Evolutionary conservation across 2,888 invertebrate species (phyloP).

Genomic region (Gasteruption jaculator): DNA sequence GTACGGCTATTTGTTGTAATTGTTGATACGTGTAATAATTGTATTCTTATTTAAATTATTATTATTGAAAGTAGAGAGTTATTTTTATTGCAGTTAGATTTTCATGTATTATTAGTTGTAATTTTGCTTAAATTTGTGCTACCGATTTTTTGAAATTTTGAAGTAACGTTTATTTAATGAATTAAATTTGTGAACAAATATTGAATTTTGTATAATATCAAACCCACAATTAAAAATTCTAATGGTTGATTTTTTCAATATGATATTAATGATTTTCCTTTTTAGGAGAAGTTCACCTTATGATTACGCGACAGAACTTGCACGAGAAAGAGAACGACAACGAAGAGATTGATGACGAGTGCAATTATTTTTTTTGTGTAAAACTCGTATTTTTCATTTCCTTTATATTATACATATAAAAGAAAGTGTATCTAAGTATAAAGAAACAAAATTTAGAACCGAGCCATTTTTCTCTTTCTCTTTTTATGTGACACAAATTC

Average conservation of each 20-base stretch:
- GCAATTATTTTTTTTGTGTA: background rate
- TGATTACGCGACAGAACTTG: conserved; percentile 47
- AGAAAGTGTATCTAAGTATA: conserved; percentile 28
- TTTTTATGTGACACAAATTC: no score
- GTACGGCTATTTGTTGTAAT: no score
- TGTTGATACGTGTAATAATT: no score
- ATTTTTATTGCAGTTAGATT: no score
- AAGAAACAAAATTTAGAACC: conserved; percentile 35
- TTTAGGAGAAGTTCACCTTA: conserved; percentile 42
- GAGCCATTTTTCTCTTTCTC: conserved; percentile 42
- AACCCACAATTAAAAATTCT: background rate
- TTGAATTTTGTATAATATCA: conserved; percentile 3
- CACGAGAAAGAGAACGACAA: conserved; percentile 49
- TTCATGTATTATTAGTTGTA: no score
- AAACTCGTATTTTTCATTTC: conserved; percentile 23
- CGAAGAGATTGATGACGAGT: conserved; percentile 37
- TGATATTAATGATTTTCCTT: conserved; percentile 12
- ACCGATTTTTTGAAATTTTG: no score
- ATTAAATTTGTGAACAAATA: no score
- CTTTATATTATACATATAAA: conserved; percentile 21
- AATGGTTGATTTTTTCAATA: conserved; percentile 1
- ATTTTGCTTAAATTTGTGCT: no score
- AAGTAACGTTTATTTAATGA: no score
- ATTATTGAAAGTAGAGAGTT: no score
- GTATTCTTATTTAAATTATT: no score